Evolutionary conservation across 92 coral and sea anemone genomes (phyloP).

Genomic region (Paramuricea clavata): DNA sequence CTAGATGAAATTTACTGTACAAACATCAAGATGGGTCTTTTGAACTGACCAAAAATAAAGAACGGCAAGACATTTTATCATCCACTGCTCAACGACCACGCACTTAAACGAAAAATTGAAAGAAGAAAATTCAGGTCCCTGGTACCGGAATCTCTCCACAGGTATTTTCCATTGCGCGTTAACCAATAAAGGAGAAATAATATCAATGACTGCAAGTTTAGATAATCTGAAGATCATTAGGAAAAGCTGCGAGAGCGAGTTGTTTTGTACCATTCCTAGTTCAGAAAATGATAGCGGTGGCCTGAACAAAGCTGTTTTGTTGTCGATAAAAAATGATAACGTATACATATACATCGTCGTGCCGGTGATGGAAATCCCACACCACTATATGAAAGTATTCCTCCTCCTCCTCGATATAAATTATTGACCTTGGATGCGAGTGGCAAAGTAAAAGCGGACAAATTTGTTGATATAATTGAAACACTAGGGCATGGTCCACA

Average conservation of each 20-base stretch:
- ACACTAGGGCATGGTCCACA: not conserved
- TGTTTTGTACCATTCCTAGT: too few relatives aligned
- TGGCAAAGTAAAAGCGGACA: not conserved
- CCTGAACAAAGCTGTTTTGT: not conserved
- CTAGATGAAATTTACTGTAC: too few relatives aligned
- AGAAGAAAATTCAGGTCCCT: too few relatives aligned
- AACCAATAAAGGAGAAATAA: not conserved
- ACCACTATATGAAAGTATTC: not conserved
- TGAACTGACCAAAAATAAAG: too few relatives aligned
- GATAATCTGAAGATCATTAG: not conserved
- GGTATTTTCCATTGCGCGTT: too few relatives aligned
- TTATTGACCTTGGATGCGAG: not conserved
- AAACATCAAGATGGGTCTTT: not conserved
- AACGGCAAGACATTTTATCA: too few relatives aligned
- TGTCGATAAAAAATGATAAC: not conserved
- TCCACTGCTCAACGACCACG: too few relatives aligned
- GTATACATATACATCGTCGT: not conserved
- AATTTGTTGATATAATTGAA: not conserved
- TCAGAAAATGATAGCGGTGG: too few relatives aligned
- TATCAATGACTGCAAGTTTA: not conserved
- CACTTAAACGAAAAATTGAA: too few relatives aligned
- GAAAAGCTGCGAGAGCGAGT: not conserved
- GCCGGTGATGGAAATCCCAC: too few relatives aligned
- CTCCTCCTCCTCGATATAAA: not conserved
- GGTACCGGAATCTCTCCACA: too few relatives aligned